Evolutionary conservation across 2,113 vertebrate species (phyloP).

Genomic region (Regulus satrapa): DNA sequence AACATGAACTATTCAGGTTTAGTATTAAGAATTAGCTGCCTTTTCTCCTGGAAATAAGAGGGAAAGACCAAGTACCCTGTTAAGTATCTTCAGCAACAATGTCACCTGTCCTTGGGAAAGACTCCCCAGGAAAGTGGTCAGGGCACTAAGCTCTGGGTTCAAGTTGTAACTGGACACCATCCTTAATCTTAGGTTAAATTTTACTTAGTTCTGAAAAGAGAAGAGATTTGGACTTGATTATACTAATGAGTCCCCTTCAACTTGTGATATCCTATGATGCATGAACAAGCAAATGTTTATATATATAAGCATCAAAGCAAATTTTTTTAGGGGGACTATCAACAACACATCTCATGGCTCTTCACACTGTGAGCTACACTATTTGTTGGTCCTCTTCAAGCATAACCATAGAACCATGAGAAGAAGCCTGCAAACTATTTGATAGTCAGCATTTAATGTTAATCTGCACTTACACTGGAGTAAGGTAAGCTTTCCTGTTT

Average conservation of each 20-base stretch:
- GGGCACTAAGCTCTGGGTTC: not conserved
- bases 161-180: not conserved
- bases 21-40: not conserved
- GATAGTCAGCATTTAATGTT: not conserved
- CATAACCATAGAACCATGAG: not conserved
- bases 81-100: not conserved
- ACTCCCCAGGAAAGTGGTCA: not conserved
- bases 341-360: not conserved
- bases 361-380: accelerated
- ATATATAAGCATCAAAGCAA: not conserved
- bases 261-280: not conserved
- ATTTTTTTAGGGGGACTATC: not conserved
- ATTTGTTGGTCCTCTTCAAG: not conserved
- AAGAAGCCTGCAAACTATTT: not conserved
- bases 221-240: not conserved
- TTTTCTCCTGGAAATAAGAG: not conserved
- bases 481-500: not conserved
- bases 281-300: not conserved
- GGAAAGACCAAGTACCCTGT: not conserved
- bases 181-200: not conserved
- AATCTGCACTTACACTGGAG: not conserved
- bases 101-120: not conserved
- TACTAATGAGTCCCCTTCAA: not conserved
- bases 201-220: not conserved
- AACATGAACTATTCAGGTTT: not conserved